phyloP scores from a whole-genome alignment of 2,113 vertebrate species.

The Balaeniceps rex region DNA sequence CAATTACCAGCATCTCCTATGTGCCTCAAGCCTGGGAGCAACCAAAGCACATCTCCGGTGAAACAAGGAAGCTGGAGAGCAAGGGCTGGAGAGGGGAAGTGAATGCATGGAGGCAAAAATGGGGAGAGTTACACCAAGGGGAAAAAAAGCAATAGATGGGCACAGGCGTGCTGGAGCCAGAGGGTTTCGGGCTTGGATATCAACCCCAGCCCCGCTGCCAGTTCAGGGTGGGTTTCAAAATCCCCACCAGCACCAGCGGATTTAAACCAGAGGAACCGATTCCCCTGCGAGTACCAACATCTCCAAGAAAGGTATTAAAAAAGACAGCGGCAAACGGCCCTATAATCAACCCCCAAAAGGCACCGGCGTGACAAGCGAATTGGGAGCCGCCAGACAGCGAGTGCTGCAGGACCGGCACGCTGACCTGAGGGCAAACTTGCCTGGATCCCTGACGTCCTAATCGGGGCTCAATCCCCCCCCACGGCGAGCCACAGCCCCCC shows the following conservation, averaged over 20 bases:
- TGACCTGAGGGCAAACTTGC: neutral
- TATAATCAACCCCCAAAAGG: neutral
- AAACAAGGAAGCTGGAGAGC: neutral
- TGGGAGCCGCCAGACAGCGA: neutral
- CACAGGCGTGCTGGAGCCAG: neutral
- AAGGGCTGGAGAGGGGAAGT: neutral
- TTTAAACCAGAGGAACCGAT: neutral
- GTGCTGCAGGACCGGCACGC: neutral
- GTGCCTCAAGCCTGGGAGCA: neutral
- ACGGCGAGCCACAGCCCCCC: neutral
- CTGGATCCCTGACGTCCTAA: neutral
- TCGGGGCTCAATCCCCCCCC: neutral
- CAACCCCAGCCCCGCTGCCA: neutral
- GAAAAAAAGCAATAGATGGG: neutral
- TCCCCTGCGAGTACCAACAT: neutral
- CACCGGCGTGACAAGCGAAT: rapidly evolving
- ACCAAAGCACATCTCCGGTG: neutral
- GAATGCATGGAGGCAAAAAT: neutral
- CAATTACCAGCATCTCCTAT: neutral
- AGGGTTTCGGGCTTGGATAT: neutral
- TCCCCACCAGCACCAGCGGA: neutral
- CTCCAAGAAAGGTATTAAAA: neutral
- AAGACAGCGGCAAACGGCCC: neutral
- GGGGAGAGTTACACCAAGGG: neutral
- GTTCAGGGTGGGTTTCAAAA: neutral